These are phyloP conservation scores for Argyrosomus regius DNA, from an alignment of 2,797 vertebrate genomes.

Conservation along the genomic window DNA sequence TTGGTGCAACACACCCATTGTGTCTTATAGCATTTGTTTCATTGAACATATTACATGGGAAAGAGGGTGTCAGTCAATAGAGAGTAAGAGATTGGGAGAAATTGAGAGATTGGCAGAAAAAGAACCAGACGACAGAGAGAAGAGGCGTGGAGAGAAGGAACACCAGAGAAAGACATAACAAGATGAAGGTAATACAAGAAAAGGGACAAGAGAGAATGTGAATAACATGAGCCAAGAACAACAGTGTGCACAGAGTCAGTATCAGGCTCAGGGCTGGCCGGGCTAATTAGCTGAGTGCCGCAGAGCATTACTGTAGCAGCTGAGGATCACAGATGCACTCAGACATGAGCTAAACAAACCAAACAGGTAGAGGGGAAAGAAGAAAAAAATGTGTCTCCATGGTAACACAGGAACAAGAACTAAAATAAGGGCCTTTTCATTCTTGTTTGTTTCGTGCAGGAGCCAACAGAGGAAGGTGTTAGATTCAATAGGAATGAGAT, in stretches of 20 bases:
- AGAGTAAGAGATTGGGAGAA: not conserved
- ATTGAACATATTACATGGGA: not conserved
- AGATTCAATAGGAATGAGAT: conserved; percentile 10
- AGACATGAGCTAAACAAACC: conserved; percentile 68
- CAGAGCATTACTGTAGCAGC: conserved; percentile 70
- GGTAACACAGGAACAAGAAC: conserved; percentile 62
- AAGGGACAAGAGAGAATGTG: conserved; percentile 28
- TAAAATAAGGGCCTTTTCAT: conserved; percentile 49
- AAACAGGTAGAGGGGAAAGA: conserved; percentile 66
- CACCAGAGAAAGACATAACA: conserved; percentile 3
- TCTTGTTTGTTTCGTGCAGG: conserved; percentile 47
- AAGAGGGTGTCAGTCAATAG: conserved; percentile 11
- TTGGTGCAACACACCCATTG: not conserved
- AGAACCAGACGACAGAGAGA: not conserved
- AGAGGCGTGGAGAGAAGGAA: not conserved
- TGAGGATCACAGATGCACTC: conserved; percentile 73
- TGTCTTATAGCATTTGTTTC: not conserved
- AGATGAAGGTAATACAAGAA: conserved; percentile 34
- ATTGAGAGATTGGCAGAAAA: not conserved
- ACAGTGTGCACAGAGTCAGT: conserved; percentile 39
- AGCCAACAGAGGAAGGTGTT: conserved; percentile 35
- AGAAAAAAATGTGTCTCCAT: conserved; percentile 65
- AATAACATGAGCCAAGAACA: conserved; percentile 46
- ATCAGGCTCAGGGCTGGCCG: conserved; percentile 52
- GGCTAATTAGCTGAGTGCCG: conserved; percentile 75